These are phyloP conservation scores for Spea bombifrons DNA, from an alignment of 2,113 vertebrate genomes.

Conservation along the genomic window DNA sequence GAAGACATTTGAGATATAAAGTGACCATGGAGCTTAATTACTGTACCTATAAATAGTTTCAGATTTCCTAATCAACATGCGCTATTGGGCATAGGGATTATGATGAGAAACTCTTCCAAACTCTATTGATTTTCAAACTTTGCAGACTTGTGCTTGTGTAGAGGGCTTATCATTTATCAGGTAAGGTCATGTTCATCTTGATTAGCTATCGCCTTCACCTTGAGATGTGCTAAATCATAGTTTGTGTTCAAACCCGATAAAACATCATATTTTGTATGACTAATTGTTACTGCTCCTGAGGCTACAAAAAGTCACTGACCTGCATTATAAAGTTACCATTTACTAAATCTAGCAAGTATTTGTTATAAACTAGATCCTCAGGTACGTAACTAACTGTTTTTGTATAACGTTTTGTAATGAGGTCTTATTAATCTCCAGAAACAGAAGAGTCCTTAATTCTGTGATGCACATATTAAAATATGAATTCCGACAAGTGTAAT, in stretches of 20 bases:
- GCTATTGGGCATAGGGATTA: not conserved
- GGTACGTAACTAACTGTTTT: no score
- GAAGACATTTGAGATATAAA: no score
- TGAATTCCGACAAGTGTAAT: no score
- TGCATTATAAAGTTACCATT: not conserved
- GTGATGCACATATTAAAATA: no score
- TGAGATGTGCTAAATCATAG: constrained; percentile 26
- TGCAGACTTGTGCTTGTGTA: constrained; percentile 12
- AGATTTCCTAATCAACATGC: not conserved
- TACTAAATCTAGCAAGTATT: no score
- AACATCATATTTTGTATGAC: not conserved
- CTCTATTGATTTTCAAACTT: constrained; percentile 20
- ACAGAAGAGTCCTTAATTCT: no score
- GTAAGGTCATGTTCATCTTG: constrained; percentile 18
- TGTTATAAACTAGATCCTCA: no score
- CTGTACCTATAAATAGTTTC: not conserved
- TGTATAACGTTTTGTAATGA: no score
- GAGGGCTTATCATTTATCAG: constrained; percentile 32
- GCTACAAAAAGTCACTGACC: not conserved
- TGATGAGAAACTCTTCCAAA: not conserved
- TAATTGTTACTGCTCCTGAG: not conserved
- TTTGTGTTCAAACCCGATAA: constrained; percentile 27
- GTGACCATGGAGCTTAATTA: not conserved
- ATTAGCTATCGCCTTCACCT: constrained; percentile 35
- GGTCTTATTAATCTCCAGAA: no score